Base-by-base conservation (phyloP, 1,140 invertebrate genomes). In the Drosophila pseudoobscura region DNA sequence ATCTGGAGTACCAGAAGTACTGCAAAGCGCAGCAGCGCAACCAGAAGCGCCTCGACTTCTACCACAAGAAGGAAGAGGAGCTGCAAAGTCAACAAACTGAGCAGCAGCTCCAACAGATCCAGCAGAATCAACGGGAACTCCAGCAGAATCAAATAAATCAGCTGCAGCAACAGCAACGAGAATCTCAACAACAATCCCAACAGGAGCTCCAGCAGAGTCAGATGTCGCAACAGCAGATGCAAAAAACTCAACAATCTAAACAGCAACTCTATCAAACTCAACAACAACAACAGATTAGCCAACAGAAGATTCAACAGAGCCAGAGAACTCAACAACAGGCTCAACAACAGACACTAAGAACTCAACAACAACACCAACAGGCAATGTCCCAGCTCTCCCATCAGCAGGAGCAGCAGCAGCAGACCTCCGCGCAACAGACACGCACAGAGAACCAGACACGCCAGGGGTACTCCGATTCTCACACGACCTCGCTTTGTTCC, bases 1-100 rank as follows among this genome's bases (percentile, higher is more conserved):
- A 89, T 62, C 60, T 89, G 44, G 89, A 91, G 53, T 91, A 84
- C 45, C 70, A 78, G 49, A 89, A 87, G 57, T 91, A 62, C 51
- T 76, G 63, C 53, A 90, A 91, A 71, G 89, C 89, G 6, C 85
- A 91, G 60, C 78, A 80, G 54, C 84, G 89, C 22, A 90, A 91
- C 39, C 85, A 90, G 60, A 91, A 91, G 62, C 60, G 89, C 6
- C 51, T 90, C 47, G 76, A 89, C 51, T 91, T 71, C 65, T 91
- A 73, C 43, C 85, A 90, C 60, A 80, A 89, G 72, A 90, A 89
- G 68, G 89, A 91, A 71, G 84, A 91, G 69, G 84, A 91, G 54
- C 60, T 90, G 11, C 62, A 68, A 39, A 46, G 49, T 6, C 64
- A 66, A 15, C 46, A 71, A 57, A 72, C 64, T 69, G 2, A 69